Percentiles rank a stretch among this genome's conserved stretches.
Conservation (phyloP, 2,888 invertebrate genomes). For the Lamproptera curius region DNA sequence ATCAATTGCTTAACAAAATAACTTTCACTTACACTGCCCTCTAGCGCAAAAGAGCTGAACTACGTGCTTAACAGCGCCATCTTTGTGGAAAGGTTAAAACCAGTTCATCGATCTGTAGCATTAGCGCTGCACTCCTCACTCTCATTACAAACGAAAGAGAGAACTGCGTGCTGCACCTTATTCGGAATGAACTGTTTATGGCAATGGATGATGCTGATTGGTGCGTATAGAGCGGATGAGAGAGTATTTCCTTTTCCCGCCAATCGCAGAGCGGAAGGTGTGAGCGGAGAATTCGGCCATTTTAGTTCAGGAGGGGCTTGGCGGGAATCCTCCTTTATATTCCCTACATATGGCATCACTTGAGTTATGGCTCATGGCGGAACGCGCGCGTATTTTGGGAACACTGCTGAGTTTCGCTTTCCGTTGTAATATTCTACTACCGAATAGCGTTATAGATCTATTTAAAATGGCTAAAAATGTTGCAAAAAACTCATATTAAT, state of each 20-base stretch:
- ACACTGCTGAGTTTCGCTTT: slow-evolving; percentile 55
- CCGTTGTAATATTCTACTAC: slow-evolving; percentile 42
- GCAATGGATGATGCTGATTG: slow-evolving; percentile 58
- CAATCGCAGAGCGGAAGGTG: slow-evolving; percentile 53
- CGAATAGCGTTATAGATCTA: slow-evolving; percentile 40
- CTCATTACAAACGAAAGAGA: slow-evolving; percentile 53
- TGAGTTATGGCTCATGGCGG: slow-evolving; percentile 70
- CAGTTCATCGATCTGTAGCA: slow-evolving; percentile 41
- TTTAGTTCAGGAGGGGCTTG: slow-evolving; percentile 67
- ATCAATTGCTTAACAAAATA: no score
- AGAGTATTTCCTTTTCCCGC: slow-evolving; percentile 52
- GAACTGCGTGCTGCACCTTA: slow-evolving; percentile 48
- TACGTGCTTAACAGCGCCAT: slow-evolving; percentile 52
- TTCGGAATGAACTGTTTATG: slow-evolving; percentile 56
- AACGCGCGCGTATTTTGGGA: slow-evolving; percentile 58
- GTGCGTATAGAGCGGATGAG: slow-evolving; percentile 49
- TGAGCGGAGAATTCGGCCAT: slow-evolving; percentile 61
- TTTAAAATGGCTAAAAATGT: slow-evolving; percentile 32
- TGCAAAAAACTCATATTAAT: no score
- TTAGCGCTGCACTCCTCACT: slow-evolving; percentile 46
- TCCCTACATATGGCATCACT: slow-evolving; percentile 73
- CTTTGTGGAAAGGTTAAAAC: slow-evolving; percentile 35
- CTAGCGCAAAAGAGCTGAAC: slow-evolving; percentile 45
- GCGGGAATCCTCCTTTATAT: slow-evolving; percentile 71
- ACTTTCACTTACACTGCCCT: slow-evolving; percentile 36